Percentiles rank a stretch among this genome's conserved stretches.
These are phyloP conservation scores for Caiman crocodilus DNA, from an alignment of 2,797 vertebrate genomes.

Conservation along the genomic window DNA sequence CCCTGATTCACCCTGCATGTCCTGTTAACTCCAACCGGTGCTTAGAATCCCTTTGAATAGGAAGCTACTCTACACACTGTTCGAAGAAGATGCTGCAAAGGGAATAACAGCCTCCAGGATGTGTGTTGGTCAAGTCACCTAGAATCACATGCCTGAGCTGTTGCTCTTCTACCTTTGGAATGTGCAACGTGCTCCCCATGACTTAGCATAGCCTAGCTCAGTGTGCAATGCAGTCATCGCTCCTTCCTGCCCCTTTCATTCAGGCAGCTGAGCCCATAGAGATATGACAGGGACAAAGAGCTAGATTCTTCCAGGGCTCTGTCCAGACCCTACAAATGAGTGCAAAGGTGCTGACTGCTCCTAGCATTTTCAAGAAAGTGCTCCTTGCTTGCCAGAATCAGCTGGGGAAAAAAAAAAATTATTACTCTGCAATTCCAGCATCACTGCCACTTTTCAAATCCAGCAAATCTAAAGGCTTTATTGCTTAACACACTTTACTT, in stretches of 20 bases:
- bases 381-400: background rate
- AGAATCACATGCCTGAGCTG: background rate
- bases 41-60: background rate
- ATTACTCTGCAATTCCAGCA: background rate
- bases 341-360: background rate
- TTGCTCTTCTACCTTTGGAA: slow-evolving; percentile 28
- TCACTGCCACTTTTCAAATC: background rate
- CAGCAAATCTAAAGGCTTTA: background rate
- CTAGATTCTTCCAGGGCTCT: fast-evolving
- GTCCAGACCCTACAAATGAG: background rate
- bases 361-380: fast-evolving
- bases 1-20: background rate
- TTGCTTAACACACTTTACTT: background rate
- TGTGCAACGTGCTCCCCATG: slow-evolving; percentile 26
- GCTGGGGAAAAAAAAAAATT: background rate
- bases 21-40: background rate
- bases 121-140: slow-evolving; percentile 8
- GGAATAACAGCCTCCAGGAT: slow-evolving; percentile 9
- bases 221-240: slow-evolving; percentile 9
- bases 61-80: background rate
- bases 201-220: slow-evolving; percentile 56
- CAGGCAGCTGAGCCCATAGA: background rate
- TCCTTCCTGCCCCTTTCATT: background rate
- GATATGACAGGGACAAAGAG: background rate
- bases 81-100: background rate